A percentile compares a stretch with the other conserved stretches of the same genome.
Evolutionary conservation across 37 sponge, comb jelly and placozoan species (phyloP).

Genomic region (Halichondria panicea): DNA sequence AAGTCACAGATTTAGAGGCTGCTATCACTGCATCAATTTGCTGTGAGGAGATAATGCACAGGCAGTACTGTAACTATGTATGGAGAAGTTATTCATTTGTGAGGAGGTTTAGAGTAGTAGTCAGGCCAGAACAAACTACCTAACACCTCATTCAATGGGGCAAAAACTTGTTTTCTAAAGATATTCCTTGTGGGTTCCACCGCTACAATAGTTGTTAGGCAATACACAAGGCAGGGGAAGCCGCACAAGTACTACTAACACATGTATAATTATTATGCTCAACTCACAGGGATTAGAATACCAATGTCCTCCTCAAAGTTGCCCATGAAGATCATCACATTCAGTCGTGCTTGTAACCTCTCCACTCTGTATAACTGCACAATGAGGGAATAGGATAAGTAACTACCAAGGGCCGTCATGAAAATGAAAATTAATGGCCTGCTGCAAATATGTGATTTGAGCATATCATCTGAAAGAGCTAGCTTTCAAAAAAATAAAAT

Average conservation of each 20-base stretch:
- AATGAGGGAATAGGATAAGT: not conserved
- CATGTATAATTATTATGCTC: constrained; percentile 1
- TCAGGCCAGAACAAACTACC: no score
- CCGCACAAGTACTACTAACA: not conserved
- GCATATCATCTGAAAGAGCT: no score
- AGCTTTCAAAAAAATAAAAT: no score
- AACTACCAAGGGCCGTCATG: not conserved
- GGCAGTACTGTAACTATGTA: not conserved
- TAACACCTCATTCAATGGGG: not conserved
- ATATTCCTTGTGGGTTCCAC: not conserved
- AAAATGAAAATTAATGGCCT: no score
- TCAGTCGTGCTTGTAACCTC: constrained; percentile 50
- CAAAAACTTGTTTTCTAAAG: not conserved
- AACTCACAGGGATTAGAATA: constrained; percentile 68
- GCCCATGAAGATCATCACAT: constrained; percentile 79
- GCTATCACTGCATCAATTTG: constrained; percentile 83
- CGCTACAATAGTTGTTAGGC: not conserved
- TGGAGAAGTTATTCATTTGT: no score
- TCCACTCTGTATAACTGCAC: constrained; percentile 67
- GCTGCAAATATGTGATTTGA: no score
- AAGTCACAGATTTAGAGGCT: constrained; percentile 66
- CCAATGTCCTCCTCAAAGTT: constrained; percentile 68
- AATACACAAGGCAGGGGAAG: not conserved
- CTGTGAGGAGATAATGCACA: constrained; percentile 17
- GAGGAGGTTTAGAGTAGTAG: no score